phyloP scores from a whole-genome alignment of 2,797 vertebrate species.

The Takifugu rubripes region DNA sequence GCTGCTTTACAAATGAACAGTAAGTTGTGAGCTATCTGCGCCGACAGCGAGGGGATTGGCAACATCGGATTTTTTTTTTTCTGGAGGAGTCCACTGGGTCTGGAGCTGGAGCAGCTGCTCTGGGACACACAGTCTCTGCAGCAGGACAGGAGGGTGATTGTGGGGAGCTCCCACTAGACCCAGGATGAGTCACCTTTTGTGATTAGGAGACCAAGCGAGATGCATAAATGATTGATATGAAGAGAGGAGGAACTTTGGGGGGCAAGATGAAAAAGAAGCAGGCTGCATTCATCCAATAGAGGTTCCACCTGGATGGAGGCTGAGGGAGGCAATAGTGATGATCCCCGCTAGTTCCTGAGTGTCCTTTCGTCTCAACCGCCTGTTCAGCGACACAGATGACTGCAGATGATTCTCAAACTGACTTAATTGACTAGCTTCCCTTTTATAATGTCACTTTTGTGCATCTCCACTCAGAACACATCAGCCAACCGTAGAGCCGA shows the following conservation, averaged over 20 bases:
- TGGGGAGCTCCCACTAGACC: conserved; percentile 50
- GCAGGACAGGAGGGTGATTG: conserved; percentile 56
- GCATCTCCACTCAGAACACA: conserved; percentile 9
- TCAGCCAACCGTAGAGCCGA: neutral
- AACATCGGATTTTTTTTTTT: conserved; percentile 72
- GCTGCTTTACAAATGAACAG: neutral
- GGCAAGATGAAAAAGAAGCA: conserved; percentile 22
- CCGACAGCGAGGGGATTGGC: conserved; percentile 49
- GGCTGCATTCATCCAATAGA: conserved; percentile 22
- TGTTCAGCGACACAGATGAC: conserved; percentile 36
- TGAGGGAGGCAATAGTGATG: conserved; percentile 19
- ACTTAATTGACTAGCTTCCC: conserved; percentile 15
- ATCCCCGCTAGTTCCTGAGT: conserved; percentile 49
- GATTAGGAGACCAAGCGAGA: conserved; percentile 10
- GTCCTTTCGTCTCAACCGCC: conserved; percentile 52
- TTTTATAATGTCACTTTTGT: conserved; percentile 11
- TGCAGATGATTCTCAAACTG: conserved; percentile 39
- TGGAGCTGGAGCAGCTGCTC: conserved; percentile 72
- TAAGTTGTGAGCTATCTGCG: conserved; percentile 38
- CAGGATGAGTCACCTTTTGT: conserved; percentile 25
- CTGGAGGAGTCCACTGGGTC: conserved; percentile 66
- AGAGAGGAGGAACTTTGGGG: conserved; percentile 1
- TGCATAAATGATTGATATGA: conserved; percentile 1
- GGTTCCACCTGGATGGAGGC: conserved; percentile 34
- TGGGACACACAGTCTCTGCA: conserved; percentile 57